phyloP scores from a whole-genome alignment of 2,888 invertebrate genomes.

The Ochropleura plecta region DNA sequence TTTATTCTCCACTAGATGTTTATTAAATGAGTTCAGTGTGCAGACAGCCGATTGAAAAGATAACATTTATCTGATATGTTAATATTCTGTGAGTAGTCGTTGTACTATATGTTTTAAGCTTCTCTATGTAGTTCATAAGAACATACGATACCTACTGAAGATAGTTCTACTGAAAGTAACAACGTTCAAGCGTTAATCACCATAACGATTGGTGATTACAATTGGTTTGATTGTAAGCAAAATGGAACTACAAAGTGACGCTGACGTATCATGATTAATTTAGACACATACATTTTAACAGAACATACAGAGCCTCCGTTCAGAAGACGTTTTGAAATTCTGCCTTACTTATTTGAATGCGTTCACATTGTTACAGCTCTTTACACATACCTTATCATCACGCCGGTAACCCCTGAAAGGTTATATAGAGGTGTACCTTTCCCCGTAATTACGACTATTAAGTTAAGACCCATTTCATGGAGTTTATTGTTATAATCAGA shows the following conservation, averaged over 20 bases:
- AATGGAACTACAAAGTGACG: neutral
- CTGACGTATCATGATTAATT: neutral
- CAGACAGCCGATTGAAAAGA: slow-evolving; percentile 41
- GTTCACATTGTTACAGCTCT: neutral
- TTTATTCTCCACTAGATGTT: slow-evolving; percentile 14
- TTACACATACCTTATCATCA: neutral
- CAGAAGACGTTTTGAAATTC: neutral
- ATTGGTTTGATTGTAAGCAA: neutral
- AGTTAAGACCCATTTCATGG: neutral
- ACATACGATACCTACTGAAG: neutral
- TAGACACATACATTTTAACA: neutral
- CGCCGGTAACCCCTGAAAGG: neutral
- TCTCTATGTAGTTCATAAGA: neutral
- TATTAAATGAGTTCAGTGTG: slow-evolving; percentile 44
- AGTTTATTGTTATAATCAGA: neutral
- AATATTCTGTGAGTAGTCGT: slow-evolving; percentile 14
- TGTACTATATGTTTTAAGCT: slow-evolving; percentile 1
- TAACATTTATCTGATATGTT: slow-evolving; percentile 48
- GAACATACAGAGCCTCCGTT: neutral
- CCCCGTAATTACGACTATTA: neutral
- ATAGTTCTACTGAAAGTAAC: neutral
- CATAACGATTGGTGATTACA: neutral
- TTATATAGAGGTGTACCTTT: neutral
- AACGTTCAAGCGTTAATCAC: neutral
- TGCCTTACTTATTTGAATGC: neutral